Base-by-base conservation (phyloP, 1,140 invertebrate genomes). In the Dysdera silvatica region DNA sequence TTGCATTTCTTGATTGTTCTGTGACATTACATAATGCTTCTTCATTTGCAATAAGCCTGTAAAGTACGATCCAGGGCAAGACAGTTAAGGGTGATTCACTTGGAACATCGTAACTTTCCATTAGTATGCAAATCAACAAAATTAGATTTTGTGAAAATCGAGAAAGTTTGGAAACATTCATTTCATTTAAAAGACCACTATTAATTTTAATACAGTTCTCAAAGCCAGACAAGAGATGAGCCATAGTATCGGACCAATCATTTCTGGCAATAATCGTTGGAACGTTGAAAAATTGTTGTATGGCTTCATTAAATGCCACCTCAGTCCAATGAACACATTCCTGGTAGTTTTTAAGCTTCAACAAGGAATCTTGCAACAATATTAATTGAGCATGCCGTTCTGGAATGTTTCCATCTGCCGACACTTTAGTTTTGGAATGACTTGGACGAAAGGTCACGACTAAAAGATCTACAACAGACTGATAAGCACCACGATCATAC, bases 11-110 rank as follows among this genome's bases (percentile, higher is more conserved):
- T 29, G 37, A 26, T 45, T 48, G 45, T 10, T 52, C 56, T 53
- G 40, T 66, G 14, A 2, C 35, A 33, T 12, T 0, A 24, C 5
- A 40, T 43, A 18, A 47, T 24, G 32, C 12, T 29, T 60, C 48
- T 61, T 43, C 58, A 58, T 65, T 57, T 10, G 48, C 28, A 8
- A 63, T 66, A 12, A 69, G 47, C 20, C 60, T 32, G 77, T 91
- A 87, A 59, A 95, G 77, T 43, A 93, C 75, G 54, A 90, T 86
- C 89, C 89, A 93, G 14, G 88, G 87, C n/a, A 81, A 72, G 16
- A 83, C 84, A 56, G 84, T 81, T 41, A 91, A 80, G 2, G 84
- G 81, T 78, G 89, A 84, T 35, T 83, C 83, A 41, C 79, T 73
- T n/a, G 78, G 71, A 74, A 71, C 82, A 81, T 72, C 82, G n/a